Base-by-base conservation (phyloP, 2,113 vertebrate species). In the Cricetomys ansorgei region DNA sequence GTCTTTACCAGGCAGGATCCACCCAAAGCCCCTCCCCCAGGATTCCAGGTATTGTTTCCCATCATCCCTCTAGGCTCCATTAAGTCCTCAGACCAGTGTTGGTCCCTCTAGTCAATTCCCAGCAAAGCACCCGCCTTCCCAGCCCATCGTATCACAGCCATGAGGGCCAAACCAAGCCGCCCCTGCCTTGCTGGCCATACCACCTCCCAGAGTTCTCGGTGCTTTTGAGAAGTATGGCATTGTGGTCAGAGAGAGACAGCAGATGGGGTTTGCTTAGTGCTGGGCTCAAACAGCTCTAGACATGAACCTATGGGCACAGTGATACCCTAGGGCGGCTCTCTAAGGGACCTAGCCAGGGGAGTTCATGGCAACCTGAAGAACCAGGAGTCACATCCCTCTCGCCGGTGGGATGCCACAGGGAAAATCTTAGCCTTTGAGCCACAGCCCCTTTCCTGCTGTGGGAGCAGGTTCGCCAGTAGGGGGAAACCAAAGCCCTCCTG, bases 291-390 rank as follows among this genome's bases (percentile, higher is more conserved):
- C 86, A 64, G 57, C 23, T 10, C 0, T 16, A 17, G 57, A 8
- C 8, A 0, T 4, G 2, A 0, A 37, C 70, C 48, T 8, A 0
- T 2, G 21, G 34, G 29, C 53, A 62, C 0, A 1, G 50, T 0
- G 4, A 70, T 70, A 43, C 23, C 40, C 84, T 7, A 25, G 27
- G 84, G 25, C 5, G 8, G 50, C 9, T 6, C 86, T 76, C 19
- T 6, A 0, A 8, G 69, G 43, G 31, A 45, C 37, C 23, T 37
- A 37, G 65, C 29, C 23, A 8, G 48, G 48, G 0, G 0, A 75
- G 57, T 34, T 75, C 72, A 23, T 72, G 40, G 19, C 55, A 48
- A 34, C 7, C 62, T 12, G 13, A 43, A 45, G 4, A 55, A 67
- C 43, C 12, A 8, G 87, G 62, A 55, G 12, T 15, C 1, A 0